Conservation (phyloP, 2,797 vertebrate genomes). For the Vireo griseus region DNA sequence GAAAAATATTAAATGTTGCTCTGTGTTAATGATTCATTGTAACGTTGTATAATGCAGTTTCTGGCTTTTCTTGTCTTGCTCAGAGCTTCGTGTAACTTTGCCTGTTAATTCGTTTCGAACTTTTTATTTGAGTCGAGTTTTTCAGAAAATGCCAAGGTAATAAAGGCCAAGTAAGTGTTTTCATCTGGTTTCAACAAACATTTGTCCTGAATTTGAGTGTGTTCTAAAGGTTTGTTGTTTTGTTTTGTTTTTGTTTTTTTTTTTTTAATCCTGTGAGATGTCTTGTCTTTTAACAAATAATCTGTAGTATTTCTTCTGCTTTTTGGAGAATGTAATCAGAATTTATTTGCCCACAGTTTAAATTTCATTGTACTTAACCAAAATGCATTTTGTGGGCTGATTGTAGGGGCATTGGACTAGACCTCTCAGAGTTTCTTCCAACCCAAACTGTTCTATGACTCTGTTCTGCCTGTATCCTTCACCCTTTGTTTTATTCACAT, state of each 20-base stretch:
- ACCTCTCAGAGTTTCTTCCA: not conserved
- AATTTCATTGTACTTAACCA: not conserved
- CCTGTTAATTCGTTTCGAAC: not conserved
- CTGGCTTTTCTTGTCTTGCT: not conserved
- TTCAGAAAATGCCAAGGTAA: not conserved
- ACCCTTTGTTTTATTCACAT: not conserved
- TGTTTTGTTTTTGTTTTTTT: not conserved
- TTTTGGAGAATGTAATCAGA: not conserved
- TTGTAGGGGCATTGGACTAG: rapidly evolving
- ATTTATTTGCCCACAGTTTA: not conserved
- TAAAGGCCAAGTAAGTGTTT: not conserved
- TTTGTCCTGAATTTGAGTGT: not conserved
- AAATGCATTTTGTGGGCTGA: not conserved
- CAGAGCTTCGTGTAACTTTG: not conserved
- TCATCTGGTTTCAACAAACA: not conserved
- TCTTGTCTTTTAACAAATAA: not conserved
- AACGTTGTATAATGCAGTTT: not conserved
- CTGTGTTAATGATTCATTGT: conserved; percentile 3
- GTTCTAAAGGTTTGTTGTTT: not conserved
- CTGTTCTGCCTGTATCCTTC: not conserved
- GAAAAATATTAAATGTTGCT: not conserved
- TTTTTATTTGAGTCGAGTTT: not conserved
- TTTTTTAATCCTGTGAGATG: not conserved
- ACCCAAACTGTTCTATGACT: not conserved
- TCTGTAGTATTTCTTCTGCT: rapidly evolving